Percentiles rank a stretch among this genome's conserved stretches.
Conservation (phyloP, 2,797 vertebrate genomes). For the Chiloscyllium punctatum region DNA sequence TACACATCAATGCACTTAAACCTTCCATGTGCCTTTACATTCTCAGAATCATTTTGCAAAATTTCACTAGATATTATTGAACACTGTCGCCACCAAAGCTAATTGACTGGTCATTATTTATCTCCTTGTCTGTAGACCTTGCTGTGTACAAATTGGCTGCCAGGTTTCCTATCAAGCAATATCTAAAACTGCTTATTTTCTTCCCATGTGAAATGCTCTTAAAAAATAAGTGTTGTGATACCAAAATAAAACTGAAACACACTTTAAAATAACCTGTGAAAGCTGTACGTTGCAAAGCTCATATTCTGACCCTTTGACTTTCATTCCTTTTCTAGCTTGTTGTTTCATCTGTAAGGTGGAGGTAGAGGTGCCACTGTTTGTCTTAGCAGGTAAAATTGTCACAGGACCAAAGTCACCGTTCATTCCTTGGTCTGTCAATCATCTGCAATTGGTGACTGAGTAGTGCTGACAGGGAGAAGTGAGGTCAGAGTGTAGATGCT, state of each 20-base stretch:
- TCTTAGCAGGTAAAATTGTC: slow-evolving; percentile 52
- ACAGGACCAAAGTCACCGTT: slow-evolving; percentile 57
- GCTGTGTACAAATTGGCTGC: background rate
- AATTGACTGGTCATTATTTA: background rate
- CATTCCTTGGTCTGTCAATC: slow-evolving; percentile 68
- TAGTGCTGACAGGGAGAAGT: slow-evolving; percentile 44
- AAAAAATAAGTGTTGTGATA: background rate
- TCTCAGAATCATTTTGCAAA: too few relatives aligned
- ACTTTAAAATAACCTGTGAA: background rate
- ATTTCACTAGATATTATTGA: background rate
- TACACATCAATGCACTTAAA: background rate
- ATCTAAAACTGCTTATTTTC: background rate
- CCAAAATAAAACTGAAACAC: background rate
- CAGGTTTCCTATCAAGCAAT: background rate
- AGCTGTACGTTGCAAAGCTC: background rate
- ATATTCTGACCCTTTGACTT: background rate
- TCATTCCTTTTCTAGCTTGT: background rate
- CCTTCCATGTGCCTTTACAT: too few relatives aligned
- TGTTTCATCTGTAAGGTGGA: slow-evolving; percentile 45
- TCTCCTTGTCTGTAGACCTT: background rate
- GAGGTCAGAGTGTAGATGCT: slow-evolving; percentile 62
- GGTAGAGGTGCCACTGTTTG: slow-evolving; percentile 46
- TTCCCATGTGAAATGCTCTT: background rate
- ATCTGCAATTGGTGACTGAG: slow-evolving; percentile 48
- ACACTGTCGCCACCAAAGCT: background rate